Conservation (phyloP, 2,113 vertebrate species). For the Physeter macrocephalus region DNA sequence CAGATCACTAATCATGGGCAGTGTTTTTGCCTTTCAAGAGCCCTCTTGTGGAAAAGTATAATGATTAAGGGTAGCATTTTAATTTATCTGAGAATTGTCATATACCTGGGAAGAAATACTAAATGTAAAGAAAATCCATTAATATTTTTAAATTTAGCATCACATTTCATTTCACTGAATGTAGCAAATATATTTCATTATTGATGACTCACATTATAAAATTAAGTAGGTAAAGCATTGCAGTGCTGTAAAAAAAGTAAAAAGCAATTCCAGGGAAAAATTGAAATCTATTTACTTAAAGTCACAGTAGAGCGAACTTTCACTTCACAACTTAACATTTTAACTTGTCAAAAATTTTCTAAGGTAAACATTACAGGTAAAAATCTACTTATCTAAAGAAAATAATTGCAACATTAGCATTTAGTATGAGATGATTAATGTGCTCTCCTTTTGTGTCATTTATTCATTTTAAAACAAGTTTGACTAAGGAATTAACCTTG, state of each 20-base stretch:
- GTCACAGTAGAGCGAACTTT: neutral
- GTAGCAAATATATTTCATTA: slow-evolving; percentile 13
- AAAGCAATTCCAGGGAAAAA: neutral
- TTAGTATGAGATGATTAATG: neutral
- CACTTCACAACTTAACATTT: neutral
- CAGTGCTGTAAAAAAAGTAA: slow-evolving; percentile 51
- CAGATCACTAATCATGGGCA: neutral
- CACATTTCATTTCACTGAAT: neutral
- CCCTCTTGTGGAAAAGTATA: slow-evolving; percentile 50
- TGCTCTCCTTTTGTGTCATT: neutral
- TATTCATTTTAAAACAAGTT: slow-evolving; percentile 30
- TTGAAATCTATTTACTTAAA: neutral
- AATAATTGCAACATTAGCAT: neutral
- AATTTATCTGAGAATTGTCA: neutral
- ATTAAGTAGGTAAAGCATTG: slow-evolving; percentile 49
- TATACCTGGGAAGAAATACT: neutral
- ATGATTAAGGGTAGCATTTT: neutral
- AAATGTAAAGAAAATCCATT: neutral
- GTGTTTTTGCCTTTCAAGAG: neutral
- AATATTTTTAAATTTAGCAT: slow-evolving; percentile 21
- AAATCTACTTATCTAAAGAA: neutral
- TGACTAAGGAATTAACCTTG: slow-evolving; percentile 29
- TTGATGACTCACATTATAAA: slow-evolving; percentile 21
- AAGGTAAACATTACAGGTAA: neutral
- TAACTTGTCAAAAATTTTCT: neutral